Percentiles rank a stretch among this genome's conserved stretches.
Evolutionary conservation across 2,797 vertebrate genomes (phyloP).

Genomic region (Chrosomus eos): DNA sequence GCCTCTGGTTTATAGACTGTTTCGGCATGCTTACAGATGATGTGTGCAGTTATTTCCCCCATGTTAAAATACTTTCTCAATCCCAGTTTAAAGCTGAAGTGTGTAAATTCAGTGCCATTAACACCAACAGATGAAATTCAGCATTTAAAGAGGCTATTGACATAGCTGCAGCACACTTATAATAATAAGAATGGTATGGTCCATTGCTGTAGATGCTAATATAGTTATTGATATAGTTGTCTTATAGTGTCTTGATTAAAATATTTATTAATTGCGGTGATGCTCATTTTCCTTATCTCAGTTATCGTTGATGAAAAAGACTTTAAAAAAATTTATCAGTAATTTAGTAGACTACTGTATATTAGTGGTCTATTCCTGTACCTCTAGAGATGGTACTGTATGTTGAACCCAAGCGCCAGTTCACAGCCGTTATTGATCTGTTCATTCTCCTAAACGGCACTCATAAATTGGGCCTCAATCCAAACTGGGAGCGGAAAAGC

Average conservation of each 20-base stretch:
- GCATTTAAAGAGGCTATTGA: too few species aligned
- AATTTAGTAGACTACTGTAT: background rate
- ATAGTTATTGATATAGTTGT: background rate
- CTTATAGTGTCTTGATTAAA: background rate
- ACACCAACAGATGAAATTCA: background rate
- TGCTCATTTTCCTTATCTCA: background rate
- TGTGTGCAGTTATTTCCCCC: background rate
- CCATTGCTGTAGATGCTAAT: background rate
- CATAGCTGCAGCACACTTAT: too few species aligned
- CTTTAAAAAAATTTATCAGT: background rate
- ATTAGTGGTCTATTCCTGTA: background rate
- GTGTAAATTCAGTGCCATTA: background rate
- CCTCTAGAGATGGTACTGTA: background rate
- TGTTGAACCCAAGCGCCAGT: background rate
- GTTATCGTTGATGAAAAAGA: background rate
- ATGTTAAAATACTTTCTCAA: constrained; percentile 1
- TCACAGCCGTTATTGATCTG: constrained; percentile 39
- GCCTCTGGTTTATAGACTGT: constrained; percentile 42
- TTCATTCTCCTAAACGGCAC: constrained; percentile 32
- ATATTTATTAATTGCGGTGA: background rate
- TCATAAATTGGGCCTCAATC: constrained; percentile 46
- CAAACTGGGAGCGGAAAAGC: constrained; percentile 51
- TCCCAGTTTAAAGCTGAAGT: background rate
- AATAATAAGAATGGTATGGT: background rate
- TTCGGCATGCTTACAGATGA: constrained; percentile 37